phyloP scores from a whole-genome alignment of 2,888 invertebrate species.

The Eristalis arbustorum region DNA sequence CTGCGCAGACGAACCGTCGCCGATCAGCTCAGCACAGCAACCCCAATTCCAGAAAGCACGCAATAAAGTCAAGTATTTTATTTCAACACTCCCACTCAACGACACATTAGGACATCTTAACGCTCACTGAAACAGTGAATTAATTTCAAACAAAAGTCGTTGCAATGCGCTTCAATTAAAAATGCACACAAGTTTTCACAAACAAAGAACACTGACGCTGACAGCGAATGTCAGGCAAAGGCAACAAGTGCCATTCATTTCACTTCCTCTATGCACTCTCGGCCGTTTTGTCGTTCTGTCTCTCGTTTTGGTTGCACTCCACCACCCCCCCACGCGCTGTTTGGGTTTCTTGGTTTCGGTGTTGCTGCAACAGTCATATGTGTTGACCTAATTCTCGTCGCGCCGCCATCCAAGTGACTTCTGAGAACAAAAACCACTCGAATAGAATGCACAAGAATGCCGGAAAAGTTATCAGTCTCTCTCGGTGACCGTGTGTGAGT shows the following conservation, averaged over 20 bases:
- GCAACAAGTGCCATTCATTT: slow-evolving; percentile 7
- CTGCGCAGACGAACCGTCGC: too few species aligned
- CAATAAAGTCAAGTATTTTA: too few species aligned
- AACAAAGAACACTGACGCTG: slow-evolving; percentile 1
- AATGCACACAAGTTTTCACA: neutral
- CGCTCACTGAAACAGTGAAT: too few species aligned
- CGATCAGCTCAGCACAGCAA: too few species aligned
- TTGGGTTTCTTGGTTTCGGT: neutral
- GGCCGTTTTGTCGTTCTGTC: neutral
- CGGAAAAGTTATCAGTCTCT: neutral
- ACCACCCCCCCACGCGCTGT: neutral
- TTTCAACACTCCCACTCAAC: too few species aligned
- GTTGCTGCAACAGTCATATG: neutral
- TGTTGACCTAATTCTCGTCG: neutral
- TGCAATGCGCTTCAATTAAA: neutral
- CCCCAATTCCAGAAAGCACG: too few species aligned
- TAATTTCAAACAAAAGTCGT: neutral
- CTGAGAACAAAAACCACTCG: slow-evolving; percentile 17
- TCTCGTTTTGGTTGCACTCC: neutral
- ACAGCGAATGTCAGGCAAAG: slow-evolving; percentile 15
- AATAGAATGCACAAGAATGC: slow-evolving; percentile 25
- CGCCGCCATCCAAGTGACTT: neutral
- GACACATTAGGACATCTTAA: too few species aligned
- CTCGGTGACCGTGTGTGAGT: neutral
- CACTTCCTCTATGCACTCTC: slow-evolving; percentile 11